Evolutionary conservation across 1,140 invertebrate genomes (phyloP).

Genomic region (Anthonomus grandis): DNA sequence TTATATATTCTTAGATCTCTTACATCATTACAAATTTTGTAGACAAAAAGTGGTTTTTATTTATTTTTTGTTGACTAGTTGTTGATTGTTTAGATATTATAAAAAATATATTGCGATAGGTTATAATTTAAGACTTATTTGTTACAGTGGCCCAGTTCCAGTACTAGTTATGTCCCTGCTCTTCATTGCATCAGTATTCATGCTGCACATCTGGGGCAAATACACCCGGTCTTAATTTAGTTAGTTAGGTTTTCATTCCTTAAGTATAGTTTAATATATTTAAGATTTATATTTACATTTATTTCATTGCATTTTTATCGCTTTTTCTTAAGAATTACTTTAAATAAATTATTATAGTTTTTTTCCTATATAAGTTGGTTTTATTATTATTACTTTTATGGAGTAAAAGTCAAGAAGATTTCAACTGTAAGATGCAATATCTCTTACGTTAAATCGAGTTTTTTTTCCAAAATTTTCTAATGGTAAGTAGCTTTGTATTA

Average conservation of each 20-base stretch:
- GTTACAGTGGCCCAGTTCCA: conserved; percentile 93
- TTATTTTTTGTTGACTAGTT: neutral
- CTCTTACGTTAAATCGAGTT: no score
- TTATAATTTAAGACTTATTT: conserved; percentile 40
- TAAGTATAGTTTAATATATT: conserved; percentile 28
- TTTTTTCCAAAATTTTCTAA: no score
- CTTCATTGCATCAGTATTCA: conserved; percentile 99
- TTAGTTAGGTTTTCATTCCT: conserved; percentile 29
- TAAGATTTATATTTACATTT: conserved; percentile 17
- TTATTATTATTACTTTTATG: no score
- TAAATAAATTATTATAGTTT: no score
- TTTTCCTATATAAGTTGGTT: no score
- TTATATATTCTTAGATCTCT: no score
- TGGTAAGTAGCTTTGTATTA: no score
- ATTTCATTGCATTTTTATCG: conserved; percentile 37
- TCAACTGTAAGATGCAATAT: no score
- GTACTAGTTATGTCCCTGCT: conserved; percentile 98
- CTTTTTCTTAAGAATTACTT: conserved; percentile 11
- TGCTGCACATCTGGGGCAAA: conserved; percentile 99
- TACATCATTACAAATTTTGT: no score
- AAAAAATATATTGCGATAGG: neutral
- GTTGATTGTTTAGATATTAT: neutral
- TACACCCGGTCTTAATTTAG: conserved; percentile 75
- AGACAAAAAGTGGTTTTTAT: no score
- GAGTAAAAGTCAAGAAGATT: no score